Percentiles rank a stretch among this genome's conserved stretches.
These are phyloP conservation scores for Crematogaster levior DNA, from an alignment of 2,888 invertebrate species.

Conservation along the genomic window DNA sequence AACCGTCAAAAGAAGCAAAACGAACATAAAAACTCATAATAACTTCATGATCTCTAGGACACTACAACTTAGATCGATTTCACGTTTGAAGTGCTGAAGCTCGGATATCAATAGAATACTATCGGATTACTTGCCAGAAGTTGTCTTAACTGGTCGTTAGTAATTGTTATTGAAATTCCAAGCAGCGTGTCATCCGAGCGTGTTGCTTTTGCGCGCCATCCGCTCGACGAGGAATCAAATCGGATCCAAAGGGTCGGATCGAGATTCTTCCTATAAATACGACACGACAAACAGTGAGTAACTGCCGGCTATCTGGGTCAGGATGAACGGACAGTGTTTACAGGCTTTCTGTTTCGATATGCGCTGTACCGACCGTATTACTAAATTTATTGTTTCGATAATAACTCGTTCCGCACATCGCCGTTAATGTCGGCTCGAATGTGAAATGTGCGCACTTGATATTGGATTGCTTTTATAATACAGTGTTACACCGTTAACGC, in stretches of 20 bases:
- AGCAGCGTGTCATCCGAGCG: conserved; percentile 31
- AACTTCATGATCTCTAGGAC: not conserved
- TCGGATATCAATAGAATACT: conserved; percentile 30
- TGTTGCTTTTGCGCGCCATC: not conserved
- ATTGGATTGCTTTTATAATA: not conserved
- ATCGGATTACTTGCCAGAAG: conserved; percentile 30
- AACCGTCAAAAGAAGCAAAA: not conserved
- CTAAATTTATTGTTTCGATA: conserved; percentile 63
- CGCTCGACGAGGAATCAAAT: conserved; percentile 10
- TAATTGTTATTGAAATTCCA: conserved; percentile 48
- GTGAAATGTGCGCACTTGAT: conserved; percentile 11
- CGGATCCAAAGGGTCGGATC: conserved; percentile 16
- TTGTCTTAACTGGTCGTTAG: conserved; percentile 15
- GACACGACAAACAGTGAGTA: conserved; percentile 51
- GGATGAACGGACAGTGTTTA: conserved; percentile 60
- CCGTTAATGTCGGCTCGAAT: not conserved
- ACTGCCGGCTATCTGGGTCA: conserved; percentile 62
- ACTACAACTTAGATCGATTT: conserved; percentile 1
- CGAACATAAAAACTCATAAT: conserved; percentile 5
- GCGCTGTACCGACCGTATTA: conserved; percentile 29
- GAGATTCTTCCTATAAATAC: conserved; percentile 64
- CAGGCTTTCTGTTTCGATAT: conserved; percentile 48
- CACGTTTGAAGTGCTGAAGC: not conserved
- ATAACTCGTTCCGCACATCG: conserved; percentile 26
- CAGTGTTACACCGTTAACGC: not conserved